Evolutionary conservation across 2,797 vertebrate species (phyloP), one percentile per base, ranked within the genome.

Genomic region (Scolopax rusticola): DNA sequence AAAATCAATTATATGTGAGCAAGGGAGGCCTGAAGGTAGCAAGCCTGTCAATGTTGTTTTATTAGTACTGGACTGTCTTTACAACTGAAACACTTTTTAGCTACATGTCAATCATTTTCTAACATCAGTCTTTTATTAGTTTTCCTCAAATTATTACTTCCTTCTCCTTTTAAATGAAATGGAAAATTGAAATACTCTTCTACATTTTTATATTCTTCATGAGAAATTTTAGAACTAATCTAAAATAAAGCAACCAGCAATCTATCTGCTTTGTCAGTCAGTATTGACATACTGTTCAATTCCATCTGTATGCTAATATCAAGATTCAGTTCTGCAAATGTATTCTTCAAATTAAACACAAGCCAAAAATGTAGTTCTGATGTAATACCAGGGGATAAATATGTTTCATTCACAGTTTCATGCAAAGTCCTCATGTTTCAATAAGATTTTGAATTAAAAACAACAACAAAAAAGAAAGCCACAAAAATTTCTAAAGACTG

Each of bases 281-380:
- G 64, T 97, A 96, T 96, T 98, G 97, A 97, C 95, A 97, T 92
- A 97, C 80, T 95, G 90, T 93, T 97, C 94, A 97, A 84, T 96
- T 97, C 95, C 85, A 97, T 98, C 96, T 98, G 84, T 97, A 98
- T 98, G 97, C 80, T 98, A 98, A 98, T 98, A 97, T 86, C 20
- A 84, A 95, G 64, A 98, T 97, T 96, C 89, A 79, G 95, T 93
- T 93, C 89, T 94, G 68, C 45, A 97, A 96, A 96, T 95, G 28
- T 70, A 93, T 92, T 95, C 85, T 93, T 96, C 90, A 93, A 97
- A 97, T 94, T 90, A 89, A 96, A 94, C 48, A 80, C 41, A 95
- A 89, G 53, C 68, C 86, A 95, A 78, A 93, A 97, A 97, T 90
- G 36, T 92, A 95, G 33, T 64, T 94, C 78, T 88, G 85, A 67